Evolutionary conservation across 37 sponge, comb jelly and placozoan genomes (phyloP).

Genomic region (Spongilla lacustris): DNA sequence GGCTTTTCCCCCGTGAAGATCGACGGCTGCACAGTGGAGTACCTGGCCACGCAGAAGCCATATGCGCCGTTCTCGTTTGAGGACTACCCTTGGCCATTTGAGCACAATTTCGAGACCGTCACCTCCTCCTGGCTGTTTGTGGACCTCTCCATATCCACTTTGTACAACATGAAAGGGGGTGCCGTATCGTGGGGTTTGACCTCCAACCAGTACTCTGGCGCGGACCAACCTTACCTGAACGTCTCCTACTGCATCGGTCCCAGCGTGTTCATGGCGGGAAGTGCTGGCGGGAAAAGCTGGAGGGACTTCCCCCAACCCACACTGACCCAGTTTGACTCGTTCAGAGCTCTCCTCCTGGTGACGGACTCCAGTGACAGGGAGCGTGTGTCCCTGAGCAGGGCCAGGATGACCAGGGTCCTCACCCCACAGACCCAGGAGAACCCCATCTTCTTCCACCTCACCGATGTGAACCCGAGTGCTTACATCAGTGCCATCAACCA

Average conservation of each 20-base stretch:
- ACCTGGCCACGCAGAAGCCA: constrained; percentile 55
- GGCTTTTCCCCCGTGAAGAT: constrained; percentile 14
- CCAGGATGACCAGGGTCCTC: constrained; percentile 61
- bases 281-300: too few species aligned
- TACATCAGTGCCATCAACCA: constrained; percentile 43
- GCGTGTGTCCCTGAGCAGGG: constrained; percentile 62
- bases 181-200: background rate
- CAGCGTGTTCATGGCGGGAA: constrained; percentile 12
- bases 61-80: constrained; percentile 17
- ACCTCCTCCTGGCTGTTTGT: constrained; percentile 70
- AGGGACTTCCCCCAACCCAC: background rate
- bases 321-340: constrained; percentile 36
- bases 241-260: constrained; percentile 40
- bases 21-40: constrained; percentile 14
- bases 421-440: constrained; percentile 74
- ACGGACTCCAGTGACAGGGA: constrained; percentile 60
- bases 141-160: constrained; percentile 12
- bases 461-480: constrained; percentile 3
- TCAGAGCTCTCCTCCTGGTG: constrained; percentile 41
- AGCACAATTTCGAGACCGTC: constrained; percentile 13
- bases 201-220: constrained; percentile 28
- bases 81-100: constrained; percentile 24
- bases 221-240: constrained; percentile 50
- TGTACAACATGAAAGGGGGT: background rate
- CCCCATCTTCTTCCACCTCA: constrained; percentile 71